Conservation (phyloP, 1,140 invertebrate genomes). For the Drosophila varians region DNA sequence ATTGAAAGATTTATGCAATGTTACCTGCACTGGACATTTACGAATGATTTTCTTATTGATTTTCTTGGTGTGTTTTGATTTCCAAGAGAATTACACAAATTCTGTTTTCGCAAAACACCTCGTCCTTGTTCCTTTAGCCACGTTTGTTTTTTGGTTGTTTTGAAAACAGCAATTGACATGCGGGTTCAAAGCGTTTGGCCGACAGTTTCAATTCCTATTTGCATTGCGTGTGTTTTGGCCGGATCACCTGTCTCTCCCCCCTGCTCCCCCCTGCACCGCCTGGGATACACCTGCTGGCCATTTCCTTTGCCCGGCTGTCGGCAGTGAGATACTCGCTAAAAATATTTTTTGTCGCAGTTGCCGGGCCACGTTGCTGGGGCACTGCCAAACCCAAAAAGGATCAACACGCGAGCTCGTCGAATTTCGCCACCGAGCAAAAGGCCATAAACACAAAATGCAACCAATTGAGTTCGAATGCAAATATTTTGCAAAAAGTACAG, state of each 20-base stretch:
- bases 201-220: conserved; percentile 72
- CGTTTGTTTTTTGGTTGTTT: conserved; percentile 19
- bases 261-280: too few relatives aligned
- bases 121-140: conserved; percentile 3
- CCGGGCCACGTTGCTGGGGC: conserved; percentile 1
- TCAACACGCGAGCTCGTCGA: conserved; percentile 26
- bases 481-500: conserved; percentile 58
- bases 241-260: conserved; percentile 44
- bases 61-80: too few relatives aligned
- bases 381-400: conserved; percentile 31
- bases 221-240: conserved; percentile 41
- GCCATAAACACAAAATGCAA: conserved; percentile 79
- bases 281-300: background rate
- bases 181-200: conserved; percentile 59
- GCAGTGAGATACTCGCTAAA: conserved; percentile 30
- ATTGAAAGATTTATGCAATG: conserved; percentile 1
- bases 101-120: background rate
- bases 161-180: conserved; percentile 55
- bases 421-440: conserved; percentile 57
- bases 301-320: conserved; percentile 41
- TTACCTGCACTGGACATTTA: background rate
- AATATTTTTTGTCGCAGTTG: conserved; percentile 38
- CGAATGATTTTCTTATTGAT: background rate
- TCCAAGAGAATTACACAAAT: background rate
- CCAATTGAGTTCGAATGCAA: conserved; percentile 79